These are phyloP conservation scores for Blomia tropicalis DNA, from an alignment of 2,888 invertebrate genomes.

Conservation along the genomic window DNA sequence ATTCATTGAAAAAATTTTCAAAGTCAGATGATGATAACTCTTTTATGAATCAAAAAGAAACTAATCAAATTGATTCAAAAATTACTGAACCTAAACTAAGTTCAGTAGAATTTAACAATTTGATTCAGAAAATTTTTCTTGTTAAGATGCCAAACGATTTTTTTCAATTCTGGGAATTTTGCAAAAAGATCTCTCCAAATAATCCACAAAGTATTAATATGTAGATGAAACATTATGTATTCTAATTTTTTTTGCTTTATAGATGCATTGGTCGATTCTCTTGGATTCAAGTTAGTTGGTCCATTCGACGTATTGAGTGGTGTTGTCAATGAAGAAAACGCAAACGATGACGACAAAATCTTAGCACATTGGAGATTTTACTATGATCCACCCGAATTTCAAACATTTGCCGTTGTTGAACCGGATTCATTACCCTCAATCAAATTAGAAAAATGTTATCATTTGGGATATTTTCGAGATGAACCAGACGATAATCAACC, in stretches of 20 bases:
- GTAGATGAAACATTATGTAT: conserved; percentile 19
- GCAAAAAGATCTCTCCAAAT: conserved; percentile 43
- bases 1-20: too few relatives aligned
- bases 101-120: conserved; percentile 40
- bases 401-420: conserved; percentile 40
- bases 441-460: neutral
- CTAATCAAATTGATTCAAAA: too few relatives aligned
- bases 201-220: conserved; percentile 39
- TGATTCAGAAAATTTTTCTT: conserved; percentile 56
- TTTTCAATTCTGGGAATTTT: conserved; percentile 63
- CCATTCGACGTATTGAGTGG: conserved; percentile 61
- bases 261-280: conserved; percentile 45
- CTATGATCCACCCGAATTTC: conserved; percentile 87
- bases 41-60: too few relatives aligned
- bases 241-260: conserved; percentile 30
- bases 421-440: conserved; percentile 36
- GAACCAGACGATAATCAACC: conserved; percentile 53
- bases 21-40: too few relatives aligned
- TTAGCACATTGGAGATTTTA: conserved; percentile 74
- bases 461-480: conserved; percentile 41
- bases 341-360: conserved; percentile 38
- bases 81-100: too few relatives aligned
- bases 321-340: conserved; percentile 32
- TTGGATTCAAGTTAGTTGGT: conserved; percentile 60
- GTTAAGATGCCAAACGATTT: conserved; percentile 80